Percentiles rank a stretch among this genome's conserved stretches.
Conservation (phyloP, 2,888 invertebrate genomes). For the Teinopalpus imperialis region DNA sequence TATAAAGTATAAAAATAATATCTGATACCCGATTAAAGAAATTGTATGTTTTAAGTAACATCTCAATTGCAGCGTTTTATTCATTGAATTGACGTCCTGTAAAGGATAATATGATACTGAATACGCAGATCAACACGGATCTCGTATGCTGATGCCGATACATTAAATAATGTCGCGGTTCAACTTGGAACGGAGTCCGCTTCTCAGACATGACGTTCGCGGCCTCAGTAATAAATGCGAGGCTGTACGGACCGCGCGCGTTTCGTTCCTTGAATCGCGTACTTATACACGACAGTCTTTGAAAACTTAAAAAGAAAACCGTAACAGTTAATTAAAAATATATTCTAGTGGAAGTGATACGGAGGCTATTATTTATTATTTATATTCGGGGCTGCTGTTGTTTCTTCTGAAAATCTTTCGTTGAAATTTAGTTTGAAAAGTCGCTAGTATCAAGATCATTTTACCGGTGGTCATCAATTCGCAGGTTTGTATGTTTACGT, state of each 20-base stretch:
- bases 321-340: constrained; percentile 24
- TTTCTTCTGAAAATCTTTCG: neutral
- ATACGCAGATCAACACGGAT: constrained; percentile 47
- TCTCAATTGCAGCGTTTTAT: too few relatives aligned
- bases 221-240: constrained; percentile 64
- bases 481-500: constrained; percentile 60
- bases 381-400: constrained; percentile 33
- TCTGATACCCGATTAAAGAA: too few relatives aligned
- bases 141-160: constrained; percentile 39
- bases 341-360: constrained; percentile 44
- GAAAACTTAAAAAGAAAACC: constrained; percentile 53
- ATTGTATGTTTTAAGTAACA: too few relatives aligned
- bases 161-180: constrained; percentile 9
- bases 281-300: constrained; percentile 63
- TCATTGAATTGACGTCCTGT: constrained; percentile 14
- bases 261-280: constrained; percentile 54
- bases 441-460: constrained; percentile 41
- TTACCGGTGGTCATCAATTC: constrained; percentile 54
- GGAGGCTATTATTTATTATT: constrained; percentile 31
- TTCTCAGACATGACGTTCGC: constrained; percentile 25
- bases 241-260: constrained; percentile 64
- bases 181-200: constrained; percentile 22
- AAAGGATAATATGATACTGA: constrained; percentile 21
- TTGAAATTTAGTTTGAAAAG: constrained; percentile 19
- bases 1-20: too few relatives aligned